Evolutionary conservation across 2,888 invertebrate species (phyloP), one percentile per base, ranked within the genome.

Genomic region (Lepidochitona cinerea): DNA sequence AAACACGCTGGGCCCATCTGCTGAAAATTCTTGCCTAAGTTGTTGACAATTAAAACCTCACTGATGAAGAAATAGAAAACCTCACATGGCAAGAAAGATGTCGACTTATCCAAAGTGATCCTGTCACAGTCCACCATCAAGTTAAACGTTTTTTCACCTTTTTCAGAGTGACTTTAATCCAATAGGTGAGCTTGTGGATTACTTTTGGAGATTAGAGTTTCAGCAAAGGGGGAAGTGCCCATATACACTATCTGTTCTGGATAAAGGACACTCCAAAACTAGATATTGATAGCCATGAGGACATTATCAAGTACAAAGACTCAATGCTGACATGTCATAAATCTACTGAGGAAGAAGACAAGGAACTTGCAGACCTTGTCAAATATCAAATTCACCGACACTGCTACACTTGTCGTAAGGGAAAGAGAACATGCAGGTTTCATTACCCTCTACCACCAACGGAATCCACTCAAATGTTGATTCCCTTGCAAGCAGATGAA

Each of bases 1-100:
- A 78, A 66, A 79, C 79, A 18, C 68, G 71, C 69, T 77, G 77
- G 79, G 35, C 5, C 26, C 73, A 75, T 67, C 64, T 77, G 3
- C 71, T 79, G 6, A 26, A 52, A 64, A 72, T 73, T 26, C 53
- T 78, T 6, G 32, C 7, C 3, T 37, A 71, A 37, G 67, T 52
- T 41, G 71, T 71, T 5, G 29, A 75, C 66, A 33, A 53, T 3
- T 70, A 68, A 68, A 35, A 41, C 26, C 36, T 35, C 12, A 68
- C 68, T 41, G 29, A 37, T 41, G 68, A 68, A 53, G 52, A 41
- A 68, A n/a, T 68, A n/a, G 49, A 36, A 36, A 29, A 68, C 6
- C n/a, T 68, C 7, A n/a, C 41, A 29, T 68, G 68, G 68, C 18
- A 68, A 18, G n/a, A 37, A n/a, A 68, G 33, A 41, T 68, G 12